Conservation (phyloP, 2,113 vertebrate species). For the Heteronetta atricapilla region DNA sequence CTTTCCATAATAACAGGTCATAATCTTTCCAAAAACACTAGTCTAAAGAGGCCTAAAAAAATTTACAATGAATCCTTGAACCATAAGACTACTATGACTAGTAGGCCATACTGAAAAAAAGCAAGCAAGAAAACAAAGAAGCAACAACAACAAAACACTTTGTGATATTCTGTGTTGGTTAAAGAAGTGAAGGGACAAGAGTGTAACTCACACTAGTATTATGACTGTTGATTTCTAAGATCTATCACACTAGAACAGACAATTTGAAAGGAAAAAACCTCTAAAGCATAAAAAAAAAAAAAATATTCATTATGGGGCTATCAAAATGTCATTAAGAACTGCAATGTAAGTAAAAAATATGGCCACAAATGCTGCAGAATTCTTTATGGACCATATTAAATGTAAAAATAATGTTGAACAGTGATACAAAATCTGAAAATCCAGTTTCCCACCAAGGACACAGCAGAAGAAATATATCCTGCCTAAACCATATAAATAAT, state of each 20-base stretch:
- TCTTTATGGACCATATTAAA: conserved; percentile 40
- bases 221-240: not conserved
- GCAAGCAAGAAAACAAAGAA: rapidly evolving
- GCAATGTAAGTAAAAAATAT: conserved; percentile 21
- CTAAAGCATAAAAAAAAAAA: not conserved
- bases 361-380: not conserved
- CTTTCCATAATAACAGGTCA: not conserved
- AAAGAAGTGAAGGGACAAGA: not conserved
- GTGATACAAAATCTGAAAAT: conserved; percentile 26
- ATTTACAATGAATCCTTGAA: not conserved
- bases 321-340: conserved; percentile 41
- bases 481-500: conserved; percentile 23
- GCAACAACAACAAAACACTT: not conserved
- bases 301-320: conserved; percentile 1
- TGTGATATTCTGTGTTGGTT: not conserved
- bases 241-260: not conserved
- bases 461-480: not conserved
- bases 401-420: conserved; percentile 23
- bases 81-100: not conserved
- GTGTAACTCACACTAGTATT: not conserved
- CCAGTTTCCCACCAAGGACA: not conserved
- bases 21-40: not conserved
- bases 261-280: conserved; percentile 1
- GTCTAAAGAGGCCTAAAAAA: not conserved
- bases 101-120: not conserved